Percentiles rank a stretch among this genome's conserved stretches.
Evolutionary conservation across 2,113 vertebrate genomes (phyloP).

Genomic region (Aleadryas rufinucha): DNA sequence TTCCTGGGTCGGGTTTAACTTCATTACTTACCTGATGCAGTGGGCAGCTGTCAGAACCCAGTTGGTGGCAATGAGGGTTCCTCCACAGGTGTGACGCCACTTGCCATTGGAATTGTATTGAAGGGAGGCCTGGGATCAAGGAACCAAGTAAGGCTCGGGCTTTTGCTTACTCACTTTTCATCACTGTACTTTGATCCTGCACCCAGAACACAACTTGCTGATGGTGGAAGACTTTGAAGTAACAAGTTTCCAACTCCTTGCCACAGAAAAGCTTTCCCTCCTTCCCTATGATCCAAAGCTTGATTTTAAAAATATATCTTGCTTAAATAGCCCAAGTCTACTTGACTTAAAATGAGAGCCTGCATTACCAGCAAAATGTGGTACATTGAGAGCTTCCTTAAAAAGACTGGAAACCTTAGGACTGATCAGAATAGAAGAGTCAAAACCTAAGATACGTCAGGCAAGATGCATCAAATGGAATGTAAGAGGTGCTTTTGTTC

Average conservation of each 20-base stretch:
- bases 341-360: neutral
- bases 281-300: neutral
- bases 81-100: conserved; percentile 68
- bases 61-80: conserved; percentile 56
- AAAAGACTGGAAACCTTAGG: neutral
- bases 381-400: neutral
- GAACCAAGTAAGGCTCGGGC: neutral
- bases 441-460: neutral
- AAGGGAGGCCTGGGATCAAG: conserved; percentile 60
- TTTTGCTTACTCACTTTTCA: neutral
- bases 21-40: conserved; percentile 55
- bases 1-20: too few species aligned
- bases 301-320: neutral
- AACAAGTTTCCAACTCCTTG: neutral
- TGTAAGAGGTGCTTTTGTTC: neutral
- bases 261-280: neutral
- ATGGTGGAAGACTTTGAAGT: neutral
- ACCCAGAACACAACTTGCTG: neutral
- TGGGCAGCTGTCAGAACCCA: conserved; percentile 75
- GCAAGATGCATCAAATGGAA: neutral
- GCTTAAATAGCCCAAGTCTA: neutral
- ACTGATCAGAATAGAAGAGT: neutral
- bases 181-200: neutral
- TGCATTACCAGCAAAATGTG: neutral
- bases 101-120: neutral